Conservation (phyloP, 2,113 vertebrate species). For the Leptocoma aspasia region DNA sequence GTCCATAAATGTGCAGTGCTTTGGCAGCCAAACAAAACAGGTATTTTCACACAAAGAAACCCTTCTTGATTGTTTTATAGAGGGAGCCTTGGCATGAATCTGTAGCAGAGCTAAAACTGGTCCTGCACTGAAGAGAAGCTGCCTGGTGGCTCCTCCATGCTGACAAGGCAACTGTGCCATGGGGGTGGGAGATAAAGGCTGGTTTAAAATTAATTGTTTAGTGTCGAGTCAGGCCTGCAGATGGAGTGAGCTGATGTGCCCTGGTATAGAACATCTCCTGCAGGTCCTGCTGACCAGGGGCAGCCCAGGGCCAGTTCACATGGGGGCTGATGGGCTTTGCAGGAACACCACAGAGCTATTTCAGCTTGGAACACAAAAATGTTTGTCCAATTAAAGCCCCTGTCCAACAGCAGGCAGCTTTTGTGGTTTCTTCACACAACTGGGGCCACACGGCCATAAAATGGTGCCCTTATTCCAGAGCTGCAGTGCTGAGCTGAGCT, state of each 20-base stretch:
- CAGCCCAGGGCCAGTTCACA: not conserved
- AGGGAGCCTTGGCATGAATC: not conserved
- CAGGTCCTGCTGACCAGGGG: not conserved
- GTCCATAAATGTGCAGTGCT: not conserved
- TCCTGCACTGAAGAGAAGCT: not conserved
- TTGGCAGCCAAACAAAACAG: not conserved
- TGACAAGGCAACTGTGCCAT: not conserved
- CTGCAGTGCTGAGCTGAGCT: not conserved
- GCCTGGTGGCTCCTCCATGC: not conserved
- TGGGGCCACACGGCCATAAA: fast-evolving
- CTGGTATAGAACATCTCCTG: fast-evolving
- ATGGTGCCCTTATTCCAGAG: fast-evolving
- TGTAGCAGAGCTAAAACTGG: not conserved
- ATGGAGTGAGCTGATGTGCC: not conserved
- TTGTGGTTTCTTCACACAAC: not conserved
- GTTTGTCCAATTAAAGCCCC: not conserved
- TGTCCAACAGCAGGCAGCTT: not conserved
- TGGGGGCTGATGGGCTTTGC: fast-evolving
- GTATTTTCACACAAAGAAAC: not conserved
- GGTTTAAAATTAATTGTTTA: not conserved
- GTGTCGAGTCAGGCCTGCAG: not conserved
- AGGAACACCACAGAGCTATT: not conserved
- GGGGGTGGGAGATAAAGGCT: not conserved
- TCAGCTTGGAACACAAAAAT: not conserved
- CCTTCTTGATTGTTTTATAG: not conserved